Conservation (phyloP, 2,113 vertebrate genomes). For the Gnathonemus longibarbis region DNA sequence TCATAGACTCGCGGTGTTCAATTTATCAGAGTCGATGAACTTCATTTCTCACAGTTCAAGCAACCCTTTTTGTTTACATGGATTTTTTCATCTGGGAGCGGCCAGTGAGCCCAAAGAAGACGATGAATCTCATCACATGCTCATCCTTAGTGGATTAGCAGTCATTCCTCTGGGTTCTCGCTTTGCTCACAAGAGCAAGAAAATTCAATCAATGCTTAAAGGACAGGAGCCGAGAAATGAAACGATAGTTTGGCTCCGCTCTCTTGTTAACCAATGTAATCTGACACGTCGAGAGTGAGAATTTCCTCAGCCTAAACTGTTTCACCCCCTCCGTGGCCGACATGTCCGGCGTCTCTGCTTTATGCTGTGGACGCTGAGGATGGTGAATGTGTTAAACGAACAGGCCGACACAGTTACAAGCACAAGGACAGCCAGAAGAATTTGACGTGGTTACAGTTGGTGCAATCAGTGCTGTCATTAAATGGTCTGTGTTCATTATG, state of each 20-base stretch:
- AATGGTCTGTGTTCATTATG: not conserved
- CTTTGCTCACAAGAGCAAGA: constrained; percentile 28
- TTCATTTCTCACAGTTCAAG: constrained; percentile 12
- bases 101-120: constrained; percentile 13
- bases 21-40: constrained; percentile 5
- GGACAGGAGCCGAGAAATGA: constrained; percentile 20
- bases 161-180: constrained; percentile 12
- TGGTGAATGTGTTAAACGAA: not conserved
- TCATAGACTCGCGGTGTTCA: not conserved
- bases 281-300: not conserved
- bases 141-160: constrained; percentile 30
- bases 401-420: not conserved
- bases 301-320: not conserved
- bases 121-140: constrained; percentile 29
- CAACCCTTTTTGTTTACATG: constrained; percentile 12
- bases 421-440: not conserved
- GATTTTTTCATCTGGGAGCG: not conserved
- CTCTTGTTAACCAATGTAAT: not conserved
- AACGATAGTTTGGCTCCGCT: constrained; percentile 19
- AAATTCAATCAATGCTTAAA: constrained; percentile 34
- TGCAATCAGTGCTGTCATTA: not conserved
- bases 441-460: not conserved
- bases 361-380: not conserved
- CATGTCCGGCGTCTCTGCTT: not conserved
- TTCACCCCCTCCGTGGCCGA: not conserved